Evolutionary conservation across 2,888 invertebrate species (phyloP), one percentile per base, ranked within the genome.

Genomic region (Strigamia maritima): DNA sequence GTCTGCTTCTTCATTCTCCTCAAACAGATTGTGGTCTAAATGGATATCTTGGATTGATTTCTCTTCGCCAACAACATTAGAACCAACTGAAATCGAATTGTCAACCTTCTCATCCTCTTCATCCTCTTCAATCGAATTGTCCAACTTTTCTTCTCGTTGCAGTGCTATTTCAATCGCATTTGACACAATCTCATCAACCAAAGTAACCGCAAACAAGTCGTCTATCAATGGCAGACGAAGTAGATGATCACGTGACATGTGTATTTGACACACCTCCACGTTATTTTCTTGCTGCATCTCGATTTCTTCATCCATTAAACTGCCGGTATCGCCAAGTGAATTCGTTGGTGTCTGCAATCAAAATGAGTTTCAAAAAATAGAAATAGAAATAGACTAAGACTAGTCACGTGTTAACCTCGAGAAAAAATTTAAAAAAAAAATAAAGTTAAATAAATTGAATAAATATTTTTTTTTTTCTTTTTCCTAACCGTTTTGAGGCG

Each of bases 181-280:
- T 12, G 75, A 28, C 7, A 76, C 22, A 24, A 77, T 77, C 19
- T 77, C 54, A 26, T 77, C 77, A 10, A 77, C 77, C 12, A 77
- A 54, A n/a, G n/a, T 77, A 1, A 54, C 54, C 44, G 77, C 35
- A 31, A 77, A 77, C 28, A 77, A 26, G 49, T 77, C 49, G 16
- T 77, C 60, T 3, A 77, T 54, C 54, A 77, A 28, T 14, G 77
- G 77, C 14, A 77, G 60, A 22, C 24, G 60, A 2, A n/a, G 75
- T 24, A n/a, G 28, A 1, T 31, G 35, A 26, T 75, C 75, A 75
- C 75, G 75, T 26, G 75, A 75, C 26, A 26, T n/a, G 12, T 35
- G 75, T 7, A n/a, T n/a, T 26, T 26, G 24, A 75, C 60, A 60
- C 24, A 60, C 16, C 8, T 60, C 19, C 60, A 60, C 60, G 14